Base-by-base conservation (phyloP, 2,113 vertebrate species). In the Takifugu bimaculatus region DNA sequence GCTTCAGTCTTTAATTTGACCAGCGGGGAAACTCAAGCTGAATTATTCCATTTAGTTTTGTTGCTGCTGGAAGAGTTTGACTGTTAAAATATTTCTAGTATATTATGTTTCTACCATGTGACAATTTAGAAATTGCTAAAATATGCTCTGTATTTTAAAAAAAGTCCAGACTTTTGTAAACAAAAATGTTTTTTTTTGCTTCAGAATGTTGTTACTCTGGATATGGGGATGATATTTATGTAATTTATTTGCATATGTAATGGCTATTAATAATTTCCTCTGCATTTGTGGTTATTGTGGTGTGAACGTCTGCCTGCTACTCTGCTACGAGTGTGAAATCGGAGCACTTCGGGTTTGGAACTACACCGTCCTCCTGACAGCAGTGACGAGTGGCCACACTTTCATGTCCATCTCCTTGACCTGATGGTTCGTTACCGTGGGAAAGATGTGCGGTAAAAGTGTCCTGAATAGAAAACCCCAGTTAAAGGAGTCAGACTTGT, bases 241-340 rank as follows among this genome's bases (percentile, higher is more conserved):
- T 83, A 79, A 88, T 80, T 87, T 85, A 86, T 83, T 82, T 77
- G 35, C 27, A 81, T 64, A 65, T 26, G 42, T 10, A 44, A 10
- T 65, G 11, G 44, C 74, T 78, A 65, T 65, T 78, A 79, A 65
- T 67, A 49, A 49, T 48, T 15, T 48, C 6, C 45, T 39, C 35
- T 39, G 35, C 35, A 10, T 6, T 48, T 48, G 45, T 14, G n/a
- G n/a, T 6, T 48, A 48, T 14, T n/a, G 9, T 3, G 9, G 13
- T 48, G 20, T n/a, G 45, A 15, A n/a, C 45, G 13, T 58, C 14
- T 15, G 43, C 12, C 1, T 10, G 42, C 10, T 54, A 2, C 20
- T 10, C 15, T 39, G 45, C 4, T 48, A 20, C 20, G 20, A 20
- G 20, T 20, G 20, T 20, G 20, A 20, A 20, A 20, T 20, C 20